These are phyloP conservation scores for Nibea coibor DNA, from an alignment of 2,113 vertebrate species.

Conservation along the genomic window DNA sequence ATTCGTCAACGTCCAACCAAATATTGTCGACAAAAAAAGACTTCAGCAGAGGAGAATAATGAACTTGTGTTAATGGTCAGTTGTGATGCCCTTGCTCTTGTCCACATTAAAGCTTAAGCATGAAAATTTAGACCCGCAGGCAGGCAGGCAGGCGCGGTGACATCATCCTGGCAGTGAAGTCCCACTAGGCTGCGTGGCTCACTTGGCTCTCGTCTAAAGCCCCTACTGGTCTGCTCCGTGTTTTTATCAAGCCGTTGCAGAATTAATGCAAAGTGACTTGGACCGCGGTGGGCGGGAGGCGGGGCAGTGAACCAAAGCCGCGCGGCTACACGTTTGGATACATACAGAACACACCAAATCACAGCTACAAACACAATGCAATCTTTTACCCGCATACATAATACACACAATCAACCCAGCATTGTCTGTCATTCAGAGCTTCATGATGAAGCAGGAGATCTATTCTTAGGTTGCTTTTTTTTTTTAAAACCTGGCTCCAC, in stretches of 20 bases:
- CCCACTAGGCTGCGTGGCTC: slow-evolving; percentile 53
- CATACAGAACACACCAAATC: slow-evolving; percentile 10
- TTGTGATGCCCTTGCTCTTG: slow-evolving; percentile 55
- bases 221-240: slow-evolving; percentile 62
- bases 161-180: slow-evolving; percentile 67
- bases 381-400: neutral
- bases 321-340: slow-evolving; percentile 21
- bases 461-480: slow-evolving; percentile 38
- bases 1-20: neutral
- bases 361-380: neutral
- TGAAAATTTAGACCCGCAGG: slow-evolving; percentile 44
- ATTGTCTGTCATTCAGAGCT: neutral
- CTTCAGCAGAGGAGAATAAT: slow-evolving; percentile 27
- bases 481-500: neutral
- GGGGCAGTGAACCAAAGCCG: slow-evolving; percentile 37
- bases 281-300: slow-evolving; percentile 49
- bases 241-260: slow-evolving; percentile 64
- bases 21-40: neutral
- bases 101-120: slow-evolving; percentile 40
- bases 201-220: slow-evolving; percentile 62
- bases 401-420: slow-evolving; percentile 7
- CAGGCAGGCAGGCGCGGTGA: slow-evolving; percentile 38
- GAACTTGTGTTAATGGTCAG: slow-evolving; percentile 33
- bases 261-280: slow-evolving; percentile 81
- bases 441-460: neutral